Evolutionary conservation across 2,888 invertebrate species (phyloP).

Genomic region (Tinea trinotella): DNA sequence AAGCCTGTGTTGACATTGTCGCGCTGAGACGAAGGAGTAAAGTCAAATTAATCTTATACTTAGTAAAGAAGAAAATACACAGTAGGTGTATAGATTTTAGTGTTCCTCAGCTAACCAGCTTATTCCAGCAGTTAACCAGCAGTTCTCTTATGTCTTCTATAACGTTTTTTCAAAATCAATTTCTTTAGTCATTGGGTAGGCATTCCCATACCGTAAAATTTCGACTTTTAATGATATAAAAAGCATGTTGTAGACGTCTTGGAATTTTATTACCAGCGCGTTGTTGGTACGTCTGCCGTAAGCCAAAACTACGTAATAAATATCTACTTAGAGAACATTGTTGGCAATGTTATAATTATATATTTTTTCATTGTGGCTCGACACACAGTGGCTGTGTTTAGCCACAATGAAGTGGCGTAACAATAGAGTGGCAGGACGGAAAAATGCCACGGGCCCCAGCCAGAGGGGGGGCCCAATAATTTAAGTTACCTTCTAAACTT

Average conservation of each 20-base stretch:
- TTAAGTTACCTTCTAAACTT: no score
- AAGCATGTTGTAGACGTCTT: background rate
- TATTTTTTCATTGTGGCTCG: background rate
- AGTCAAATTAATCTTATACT: background rate
- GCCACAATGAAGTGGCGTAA: no score
- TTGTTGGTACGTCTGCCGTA: conserved; percentile 15
- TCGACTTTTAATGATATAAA: no score
- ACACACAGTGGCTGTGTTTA: no score
- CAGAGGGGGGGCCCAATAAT: no score
- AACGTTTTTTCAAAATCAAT: no score
- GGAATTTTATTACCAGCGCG: conserved; percentile 10
- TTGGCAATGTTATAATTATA: background rate
- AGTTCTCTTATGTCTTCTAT: no score
- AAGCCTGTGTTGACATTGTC: background rate
- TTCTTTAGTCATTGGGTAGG: no score
- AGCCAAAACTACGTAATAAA: conserved; percentile 14
- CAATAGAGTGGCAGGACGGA: no score
- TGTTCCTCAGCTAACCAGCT: background rate
- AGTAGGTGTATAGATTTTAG: background rate
- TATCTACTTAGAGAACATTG: conserved; percentile 4
- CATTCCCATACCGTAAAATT: no score
- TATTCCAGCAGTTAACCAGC: no score
- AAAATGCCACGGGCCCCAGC: no score
- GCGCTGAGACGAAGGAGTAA: background rate
- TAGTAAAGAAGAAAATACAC: background rate